Base-by-base conservation (phyloP, 2,113 vertebrate genomes). In the Sinocyclocheilus anshuiensis region DNA sequence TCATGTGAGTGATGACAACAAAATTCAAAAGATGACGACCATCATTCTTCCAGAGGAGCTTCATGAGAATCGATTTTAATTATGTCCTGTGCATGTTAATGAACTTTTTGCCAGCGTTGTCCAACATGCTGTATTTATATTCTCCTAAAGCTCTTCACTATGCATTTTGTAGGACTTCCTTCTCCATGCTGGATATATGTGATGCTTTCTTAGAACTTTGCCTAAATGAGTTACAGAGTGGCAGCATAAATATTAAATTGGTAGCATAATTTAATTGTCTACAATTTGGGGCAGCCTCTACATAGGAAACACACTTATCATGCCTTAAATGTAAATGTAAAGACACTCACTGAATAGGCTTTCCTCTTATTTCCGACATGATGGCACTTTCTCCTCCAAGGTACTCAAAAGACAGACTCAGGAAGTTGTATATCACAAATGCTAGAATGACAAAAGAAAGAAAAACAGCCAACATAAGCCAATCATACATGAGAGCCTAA, bases 351-450 rank as follows among this genome's bases (percentile, higher is more conserved):
- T 89, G 91, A 88, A 99, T 94, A 45, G 96, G 95, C 87, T 98
- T 99, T 75, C 97, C 98, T 87, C 97, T 95, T 83, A 99, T 97
- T 94, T 99, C 98, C 0, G 97, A 89, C 98, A 99, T 99, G 95
- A 99, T 99, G 65, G 95, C 96, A 24, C 98, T 99, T 90, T 99
- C 98, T 24, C 98, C 98, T 33, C 98, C 98, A 0, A 99, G 96
- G 90, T 99, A 99, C 93, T 99, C 97, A 13, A 99, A 99, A 88
- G 97, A 98, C 85, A 99, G 95, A 90, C 97, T 99, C 91, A 99
- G 93, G 92, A 99, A 99, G 91, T 97, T 99, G 93, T 99, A 99
- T 87, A 99, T 99, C 86, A 97, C 98, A n/a, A 99, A 99, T 1
- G 98, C 98, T 99, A 93, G 59, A 16, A 83, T 29, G 80, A 81